Evolutionary conservation across 2,888 invertebrate species (phyloP).

Genomic region (Lepidocyrtoides sp.): DNA sequence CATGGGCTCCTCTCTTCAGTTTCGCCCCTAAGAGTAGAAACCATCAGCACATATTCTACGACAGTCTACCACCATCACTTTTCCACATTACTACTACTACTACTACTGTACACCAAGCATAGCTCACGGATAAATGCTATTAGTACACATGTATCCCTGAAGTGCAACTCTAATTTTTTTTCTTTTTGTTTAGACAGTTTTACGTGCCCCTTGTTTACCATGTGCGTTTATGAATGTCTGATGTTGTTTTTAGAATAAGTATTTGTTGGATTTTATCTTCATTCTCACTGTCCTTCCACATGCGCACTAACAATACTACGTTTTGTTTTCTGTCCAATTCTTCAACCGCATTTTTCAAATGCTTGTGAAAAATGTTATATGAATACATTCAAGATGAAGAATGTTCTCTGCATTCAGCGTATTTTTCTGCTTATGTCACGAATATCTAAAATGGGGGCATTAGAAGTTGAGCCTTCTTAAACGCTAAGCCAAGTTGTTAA

Average conservation of each 20-base stretch:
- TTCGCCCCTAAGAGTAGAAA: neutral
- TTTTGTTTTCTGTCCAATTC: neutral
- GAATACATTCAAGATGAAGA: constrained; percentile 16
- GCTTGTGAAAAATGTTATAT: constrained; percentile 1
- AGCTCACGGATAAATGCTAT: constrained; percentile 35
- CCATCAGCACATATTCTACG: constrained; percentile 23
- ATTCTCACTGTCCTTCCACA: neutral
- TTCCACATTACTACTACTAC: neutral
- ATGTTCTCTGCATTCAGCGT: constrained; percentile 24
- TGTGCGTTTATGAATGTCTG: constrained; percentile 72
- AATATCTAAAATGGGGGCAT: constrained; percentile 41
- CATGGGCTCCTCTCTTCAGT: constrained; percentile 11
- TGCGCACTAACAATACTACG: neutral
- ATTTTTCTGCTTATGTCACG: constrained; percentile 48
- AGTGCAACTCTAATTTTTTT: constrained; percentile 54
- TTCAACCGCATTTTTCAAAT: constrained; percentile 9
- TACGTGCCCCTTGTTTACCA: constrained; percentile 77
- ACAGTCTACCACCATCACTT: constrained; percentile 27
- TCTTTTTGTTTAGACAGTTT: constrained; percentile 64
- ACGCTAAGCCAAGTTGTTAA: neutral
- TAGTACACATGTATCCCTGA: constrained; percentile 51
- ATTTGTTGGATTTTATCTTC: constrained; percentile 23
- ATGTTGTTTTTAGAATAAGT: constrained; percentile 46
- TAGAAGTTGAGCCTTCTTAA: neutral
- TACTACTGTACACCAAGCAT: neutral